Percentiles rank a stretch among this genome's conserved stretches.
phyloP scores from a whole-genome alignment of 2,888 invertebrate species.

The Drosophila melanosoma region DNA sequence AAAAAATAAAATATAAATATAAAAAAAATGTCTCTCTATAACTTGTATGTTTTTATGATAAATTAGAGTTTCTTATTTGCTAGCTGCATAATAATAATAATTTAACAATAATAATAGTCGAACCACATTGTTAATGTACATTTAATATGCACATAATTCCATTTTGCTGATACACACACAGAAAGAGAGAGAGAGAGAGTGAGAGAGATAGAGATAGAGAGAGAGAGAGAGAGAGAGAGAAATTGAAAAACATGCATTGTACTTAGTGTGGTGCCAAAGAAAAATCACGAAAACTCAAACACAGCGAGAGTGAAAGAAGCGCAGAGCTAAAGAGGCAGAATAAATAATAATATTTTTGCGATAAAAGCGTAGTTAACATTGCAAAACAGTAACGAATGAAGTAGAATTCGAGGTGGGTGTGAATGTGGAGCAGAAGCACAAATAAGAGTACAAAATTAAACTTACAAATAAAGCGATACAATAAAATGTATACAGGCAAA shows the following conservation, averaged over 20 bases:
- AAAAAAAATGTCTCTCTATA: no score
- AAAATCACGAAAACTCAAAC: neutral
- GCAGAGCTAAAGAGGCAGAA: conserved; percentile 14
- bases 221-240: conserved; percentile 1
- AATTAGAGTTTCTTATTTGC: neutral
- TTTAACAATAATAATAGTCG: conserved; percentile 6
- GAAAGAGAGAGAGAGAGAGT: neutral
- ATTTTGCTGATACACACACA: conserved; percentile 22
- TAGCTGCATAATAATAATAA: neutral
- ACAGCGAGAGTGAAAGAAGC: neutral
- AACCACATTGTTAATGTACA: conserved; percentile 52
- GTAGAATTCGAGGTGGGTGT: conserved; percentile 55
- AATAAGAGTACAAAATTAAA: conserved; percentile 17
- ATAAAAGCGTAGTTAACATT: conserved; percentile 74
- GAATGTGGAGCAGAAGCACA: conserved; percentile 48
- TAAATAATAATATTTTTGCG: conserved; percentile 57
- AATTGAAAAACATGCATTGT: conserved; percentile 23
- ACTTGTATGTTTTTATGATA: neutral
- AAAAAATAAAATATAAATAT: no score
- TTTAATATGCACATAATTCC: conserved; percentile 72
- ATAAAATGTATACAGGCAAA: conserved; percentile 30
- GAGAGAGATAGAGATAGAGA: no score
- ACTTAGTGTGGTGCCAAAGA: conserved; percentile 14
- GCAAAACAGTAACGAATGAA: conserved; percentile 75
- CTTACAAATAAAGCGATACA: conserved; percentile 10